Base-by-base conservation (phyloP, 2,113 vertebrate genomes). In the Puntigrus tetrazona region DNA sequence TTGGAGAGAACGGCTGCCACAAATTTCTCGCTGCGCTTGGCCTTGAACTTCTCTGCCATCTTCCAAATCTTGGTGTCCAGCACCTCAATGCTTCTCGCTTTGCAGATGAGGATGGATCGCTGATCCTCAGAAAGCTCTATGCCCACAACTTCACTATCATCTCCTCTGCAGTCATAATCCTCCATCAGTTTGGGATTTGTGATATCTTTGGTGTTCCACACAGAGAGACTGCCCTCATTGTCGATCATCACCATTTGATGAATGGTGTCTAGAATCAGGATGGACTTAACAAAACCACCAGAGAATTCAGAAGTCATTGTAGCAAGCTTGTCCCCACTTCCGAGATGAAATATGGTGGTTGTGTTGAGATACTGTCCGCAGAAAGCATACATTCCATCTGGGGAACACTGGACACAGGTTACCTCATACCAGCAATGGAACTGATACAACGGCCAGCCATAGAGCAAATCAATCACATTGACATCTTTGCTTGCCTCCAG, bases 381-480 rank as follows among this genome's bases (percentile, higher is more conserved):
- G 92, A 99, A 99, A 2, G 97, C 98, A 69, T 99, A 97, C 84
- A 95, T 91, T 70, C 98, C 98, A 3, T 99, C 98, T 69, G 96
- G 95, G 27, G 98, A 99, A 88, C 97, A 99, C 90, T 97, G 97
- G 86, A 99, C 96, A 69, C 97, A 99, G 7, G 98, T 99, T 80
- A 99, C 97, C 91, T 99, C 98, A 0, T 99, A 99, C 98, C 98
- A 99, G 92, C 98, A 99, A 88, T 98, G 98, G 90, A 99, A 99
- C 87, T 99, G 97, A 93, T 99, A 98, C 45, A 99, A 95, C 18
- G 98, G 98, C 98, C 98, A 99, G 0, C 98, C 97, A 0, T 98
- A 99, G 25, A 97, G 94, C 70, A 99, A 91, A 87, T 99, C 98
- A 22, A 99, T 98, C 47, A 99, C 97, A 8, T 96, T 98, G 84